Evolutionary conservation across 1,140 invertebrate species (phyloP).

Genomic region (Agrypnia vestita): DNA sequence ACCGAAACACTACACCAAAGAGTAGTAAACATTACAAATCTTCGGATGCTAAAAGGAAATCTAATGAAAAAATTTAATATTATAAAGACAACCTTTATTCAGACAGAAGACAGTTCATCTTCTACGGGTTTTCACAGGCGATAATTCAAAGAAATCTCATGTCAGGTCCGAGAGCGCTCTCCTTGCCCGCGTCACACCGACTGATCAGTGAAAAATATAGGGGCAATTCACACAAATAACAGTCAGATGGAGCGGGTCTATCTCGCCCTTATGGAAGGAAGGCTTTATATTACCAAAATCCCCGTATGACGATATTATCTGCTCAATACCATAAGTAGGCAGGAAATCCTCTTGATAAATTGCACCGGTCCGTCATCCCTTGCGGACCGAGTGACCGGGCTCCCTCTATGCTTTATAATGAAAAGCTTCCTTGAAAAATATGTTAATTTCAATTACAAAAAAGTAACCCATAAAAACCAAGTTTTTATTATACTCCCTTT

Average conservation of each 20-base stretch:
- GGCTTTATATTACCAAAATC: constrained; percentile 11
- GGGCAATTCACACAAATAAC: constrained; percentile 31
- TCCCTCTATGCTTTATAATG: too few relatives aligned
- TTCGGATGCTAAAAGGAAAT: too few relatives aligned
- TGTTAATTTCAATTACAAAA: too few relatives aligned
- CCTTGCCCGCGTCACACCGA: not conserved
- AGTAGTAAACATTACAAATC: too few relatives aligned
- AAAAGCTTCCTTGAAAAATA: too few relatives aligned
- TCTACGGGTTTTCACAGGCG: not conserved
- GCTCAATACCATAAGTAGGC: constrained; percentile 1
- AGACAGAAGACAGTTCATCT: too few relatives aligned
- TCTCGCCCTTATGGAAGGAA: constrained; percentile 23
- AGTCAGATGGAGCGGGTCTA: constrained; percentile 6
- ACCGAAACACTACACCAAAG: too few relatives aligned
- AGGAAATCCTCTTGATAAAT: constrained; percentile 39
- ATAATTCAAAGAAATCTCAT: not conserved
- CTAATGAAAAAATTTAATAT: too few relatives aligned
- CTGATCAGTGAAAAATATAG: constrained; percentile 33
- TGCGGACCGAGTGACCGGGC: not conserved
- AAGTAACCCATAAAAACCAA: too few relatives aligned
- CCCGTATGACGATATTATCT: constrained; percentile 21
- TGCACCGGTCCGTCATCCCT: constrained; percentile 30
- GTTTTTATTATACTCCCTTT: too few relatives aligned
- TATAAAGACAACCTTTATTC: not conserved
- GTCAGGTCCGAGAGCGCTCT: not conserved